Evolutionary conservation across 2,888 invertebrate genomes (phyloP), one percentile per base, ranked within the genome.

Genomic region (Silvanus unidentatus): DNA sequence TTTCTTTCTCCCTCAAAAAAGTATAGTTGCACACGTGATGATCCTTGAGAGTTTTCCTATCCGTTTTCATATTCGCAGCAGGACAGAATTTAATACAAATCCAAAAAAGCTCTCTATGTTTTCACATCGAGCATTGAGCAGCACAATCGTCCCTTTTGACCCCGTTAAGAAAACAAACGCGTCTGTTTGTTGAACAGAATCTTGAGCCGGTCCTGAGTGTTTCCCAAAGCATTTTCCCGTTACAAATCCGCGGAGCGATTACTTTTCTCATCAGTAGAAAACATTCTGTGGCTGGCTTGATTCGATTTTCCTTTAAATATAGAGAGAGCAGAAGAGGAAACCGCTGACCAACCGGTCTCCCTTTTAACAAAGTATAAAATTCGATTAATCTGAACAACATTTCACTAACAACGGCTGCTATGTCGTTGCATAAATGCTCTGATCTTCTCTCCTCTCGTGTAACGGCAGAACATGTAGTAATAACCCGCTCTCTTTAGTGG

Each of bases 351-450:
- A 48, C 47, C 49, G 48, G 48, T 49, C 53, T 54, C 55, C 55
- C 59, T 62, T 62, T 64, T 59, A 56, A 60, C 60, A 62, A 63
- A 62, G 63, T 63, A 64, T 59, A 62, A 63, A 63, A 64, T 64
- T 64, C 63, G 62, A 64, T 64, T 64, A 64, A 64, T 63, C 61
- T 61, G 56, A 60, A 61, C 58, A 60, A 60, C 62, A 63, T 62
- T 59, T 59, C 53, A 50, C 50, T 57, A 60, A 59, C 60, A 60
- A 57, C 57, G 48, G 49, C 46, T 53, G 54, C 51, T 51, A 50
- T 49, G 56, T 49, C 55, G 53, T 49, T 57, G 56, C 59, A 60
- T 61, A 63, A 62, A 62, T 58, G 60, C 59, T 56, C 58, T 51
- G 61, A 62, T 60, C 22, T 22, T 22, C 22, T 22, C 22, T 22